Percentiles rank a stretch among this genome's conserved stretches.
Evolutionary conservation across 2,113 vertebrate species (phyloP).

Genomic region (Callospermophilus lateralis): DNA sequence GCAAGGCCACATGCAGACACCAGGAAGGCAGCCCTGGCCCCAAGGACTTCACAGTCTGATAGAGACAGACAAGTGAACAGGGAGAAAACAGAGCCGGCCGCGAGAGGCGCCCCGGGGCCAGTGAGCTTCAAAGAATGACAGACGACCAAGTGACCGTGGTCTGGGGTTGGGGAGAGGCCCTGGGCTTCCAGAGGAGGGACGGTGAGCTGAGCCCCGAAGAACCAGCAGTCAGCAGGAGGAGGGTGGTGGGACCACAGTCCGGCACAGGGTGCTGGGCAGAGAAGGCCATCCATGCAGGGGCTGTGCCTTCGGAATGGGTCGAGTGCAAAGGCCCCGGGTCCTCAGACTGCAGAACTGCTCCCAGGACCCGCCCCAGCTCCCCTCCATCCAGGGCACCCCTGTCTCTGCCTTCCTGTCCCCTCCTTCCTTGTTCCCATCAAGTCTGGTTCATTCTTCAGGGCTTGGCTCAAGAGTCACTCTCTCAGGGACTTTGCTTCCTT

Average conservation of each 20-base stretch:
- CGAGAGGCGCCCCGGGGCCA: not conserved
- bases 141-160: accelerated
- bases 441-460: accelerated
- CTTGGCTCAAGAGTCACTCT: not conserved
- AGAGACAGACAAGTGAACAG: not conserved
- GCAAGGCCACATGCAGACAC: not conserved
- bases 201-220: not conserved
- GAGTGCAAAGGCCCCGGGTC: accelerated
- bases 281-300: not conserved
- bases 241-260: not conserved
- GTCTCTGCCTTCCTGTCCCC: too few species aligned
- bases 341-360: not conserved
- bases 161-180: not conserved
- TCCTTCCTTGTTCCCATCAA: too few species aligned
- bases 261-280: not conserved
- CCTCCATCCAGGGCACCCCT: not conserved
- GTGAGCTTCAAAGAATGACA: not conserved
- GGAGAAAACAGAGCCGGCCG: not conserved
- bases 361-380: not conserved
- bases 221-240: not conserved
- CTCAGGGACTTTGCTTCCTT: not conserved
- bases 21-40: not conserved
- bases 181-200: too few species aligned
- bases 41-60: not conserved
- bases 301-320: not conserved